Base-by-base conservation (phyloP, 2,113 vertebrate genomes). In the Malaclemys terrapin region DNA sequence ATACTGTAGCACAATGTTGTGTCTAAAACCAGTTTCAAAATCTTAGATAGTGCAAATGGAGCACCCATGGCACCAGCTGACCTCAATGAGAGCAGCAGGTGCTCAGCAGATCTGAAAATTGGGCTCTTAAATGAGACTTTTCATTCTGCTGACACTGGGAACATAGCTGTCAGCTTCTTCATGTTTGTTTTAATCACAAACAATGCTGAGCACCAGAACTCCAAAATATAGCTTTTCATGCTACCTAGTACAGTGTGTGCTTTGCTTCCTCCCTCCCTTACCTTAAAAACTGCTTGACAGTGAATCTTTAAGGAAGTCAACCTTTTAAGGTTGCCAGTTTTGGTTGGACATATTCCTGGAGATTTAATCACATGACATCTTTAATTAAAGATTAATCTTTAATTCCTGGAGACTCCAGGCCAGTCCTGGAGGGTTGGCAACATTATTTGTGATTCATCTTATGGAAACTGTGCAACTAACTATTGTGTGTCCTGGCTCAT, bases 191-290 rank as follows among this genome's bases (percentile, higher is more conserved):
- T 75, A 65, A 65, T 65, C 31, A 65, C 62, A 35, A 65, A 19
- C 16, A 65, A 17, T 65, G 35, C 62, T n/a, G 31, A 65, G 12
- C 14, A 65, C 31, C 31, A 16, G 29, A 65, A 17, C 31, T 17
- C 31, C 14, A 35, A 65, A 35, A 97, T 86, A 83, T 22, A 45
- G 1, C 0, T 62, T 92, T 88, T 49, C 0, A 0, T 53, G 38
- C 72, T 82, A 0, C 1, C 24, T 59, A 38, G 11, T 57, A 10
- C 9, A 50, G 50, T 4, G 14, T 50, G 24, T 35, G 62, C 81
- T 96, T 84, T 96, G 94, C 75, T 84, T 20, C 47, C 52, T 12
- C 57, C 57, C 56, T 27, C 24, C 56, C 10, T 54, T 90, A 42
- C 29, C n/a, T 76, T 22, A 27, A 42, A 42, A 42, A 42, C 42